These are phyloP conservation scores for Drosophila monieri DNA, from an alignment of 2,888 invertebrate species.

Conservation along the genomic window DNA sequence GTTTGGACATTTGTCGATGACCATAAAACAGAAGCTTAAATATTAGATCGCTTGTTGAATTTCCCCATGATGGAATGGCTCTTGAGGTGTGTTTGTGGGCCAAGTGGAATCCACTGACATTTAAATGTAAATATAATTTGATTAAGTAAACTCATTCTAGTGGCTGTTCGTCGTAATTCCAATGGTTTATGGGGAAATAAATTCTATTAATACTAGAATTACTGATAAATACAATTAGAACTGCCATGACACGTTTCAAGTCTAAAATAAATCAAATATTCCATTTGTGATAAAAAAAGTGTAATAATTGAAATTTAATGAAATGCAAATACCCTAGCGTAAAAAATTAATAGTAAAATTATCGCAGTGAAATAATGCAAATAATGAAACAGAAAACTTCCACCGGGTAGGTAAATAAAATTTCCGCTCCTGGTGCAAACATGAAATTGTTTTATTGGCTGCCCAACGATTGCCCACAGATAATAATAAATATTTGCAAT, in stretches of 20 bases:
- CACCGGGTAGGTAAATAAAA: slow-evolving; percentile 12
- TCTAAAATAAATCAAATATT: background rate
- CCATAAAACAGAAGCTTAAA: slow-evolving; percentile 44
- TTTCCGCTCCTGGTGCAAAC: slow-evolving; percentile 7
- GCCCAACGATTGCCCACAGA: slow-evolving; percentile 18
- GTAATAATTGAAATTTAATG: slow-evolving; percentile 24
- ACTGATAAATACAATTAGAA: no score
- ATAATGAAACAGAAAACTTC: slow-evolving; percentile 17
- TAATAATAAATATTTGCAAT: slow-evolving; percentile 35
- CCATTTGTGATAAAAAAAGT: background rate
- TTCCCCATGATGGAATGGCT: background rate
- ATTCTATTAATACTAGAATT: background rate
- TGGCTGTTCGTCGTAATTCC: background rate
- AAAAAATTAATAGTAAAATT: slow-evolving; percentile 15
- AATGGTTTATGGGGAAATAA: background rate
- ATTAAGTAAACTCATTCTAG: background rate
- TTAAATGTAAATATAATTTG: slow-evolving; percentile 1
- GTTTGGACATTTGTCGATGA: slow-evolving; percentile 41
- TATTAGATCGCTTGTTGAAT: slow-evolving; percentile 23
- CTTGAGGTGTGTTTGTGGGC: background rate
- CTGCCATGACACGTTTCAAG: no score
- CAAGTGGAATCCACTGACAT: slow-evolving; percentile 9
- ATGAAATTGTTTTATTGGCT: slow-evolving; percentile 23
- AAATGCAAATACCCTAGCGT: slow-evolving; percentile 18
- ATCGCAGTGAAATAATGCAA: background rate